These are phyloP conservation scores for Channa argus DNA, from an alignment of 2,113 vertebrate species.

Conservation along the genomic window DNA sequence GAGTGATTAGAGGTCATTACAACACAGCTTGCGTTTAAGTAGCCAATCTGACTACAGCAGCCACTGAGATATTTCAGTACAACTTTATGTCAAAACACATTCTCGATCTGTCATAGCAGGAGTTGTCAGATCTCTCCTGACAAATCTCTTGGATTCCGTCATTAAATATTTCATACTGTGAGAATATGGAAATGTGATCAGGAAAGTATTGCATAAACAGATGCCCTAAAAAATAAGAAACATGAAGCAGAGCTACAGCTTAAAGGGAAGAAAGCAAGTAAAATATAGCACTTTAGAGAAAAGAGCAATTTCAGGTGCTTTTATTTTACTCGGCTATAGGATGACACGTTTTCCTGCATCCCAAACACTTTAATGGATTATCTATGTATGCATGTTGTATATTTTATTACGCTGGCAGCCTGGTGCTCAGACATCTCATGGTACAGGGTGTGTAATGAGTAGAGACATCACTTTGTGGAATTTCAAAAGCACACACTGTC, in stretches of 20 bases:
- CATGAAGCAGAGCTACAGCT: not conserved
- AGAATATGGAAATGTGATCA: conserved; percentile 21
- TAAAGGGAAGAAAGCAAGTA: not conserved
- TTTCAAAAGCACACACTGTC: conserved; percentile 12
- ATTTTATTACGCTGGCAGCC: conserved; percentile 30
- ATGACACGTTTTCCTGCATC: not conserved
- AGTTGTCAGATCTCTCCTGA: conserved; percentile 40
- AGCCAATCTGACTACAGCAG: conserved; percentile 33
- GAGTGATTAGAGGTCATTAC: conserved; percentile 42
- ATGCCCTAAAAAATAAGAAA: not conserved
- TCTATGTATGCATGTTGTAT: not conserved
- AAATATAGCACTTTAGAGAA: not conserved
- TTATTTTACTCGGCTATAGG: not conserved
- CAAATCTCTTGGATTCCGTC: conserved; percentile 46
- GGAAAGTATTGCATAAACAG: conserved; percentile 41
- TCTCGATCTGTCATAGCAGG: conserved; percentile 21
- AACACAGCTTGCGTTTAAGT: conserved; percentile 16
- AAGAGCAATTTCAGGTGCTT: not conserved
- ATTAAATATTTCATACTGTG: conserved; percentile 52
- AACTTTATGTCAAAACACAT: conserved; percentile 51
- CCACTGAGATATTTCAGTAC: conserved; percentile 36
- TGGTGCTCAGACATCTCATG: conserved; percentile 8
- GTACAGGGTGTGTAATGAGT: not conserved
- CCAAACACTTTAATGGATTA: conserved; percentile 2
- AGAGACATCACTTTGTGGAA: conserved; percentile 1